A percentile compares a stretch with the other conserved stretches of the same genome.
Conservation (phyloP, 2,888 invertebrate genomes). For the Elmis aenea region DNA sequence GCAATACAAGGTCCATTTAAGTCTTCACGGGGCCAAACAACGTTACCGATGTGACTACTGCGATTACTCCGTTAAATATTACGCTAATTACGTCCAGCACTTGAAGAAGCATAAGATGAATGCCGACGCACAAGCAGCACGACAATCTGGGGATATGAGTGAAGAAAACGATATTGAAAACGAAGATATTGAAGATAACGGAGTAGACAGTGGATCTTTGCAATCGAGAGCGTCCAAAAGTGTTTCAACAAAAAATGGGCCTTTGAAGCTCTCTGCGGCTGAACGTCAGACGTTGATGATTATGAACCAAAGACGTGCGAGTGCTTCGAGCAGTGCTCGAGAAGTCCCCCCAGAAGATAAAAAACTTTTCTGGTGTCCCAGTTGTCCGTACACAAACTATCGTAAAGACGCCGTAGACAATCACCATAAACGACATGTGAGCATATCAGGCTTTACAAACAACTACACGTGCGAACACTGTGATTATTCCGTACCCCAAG, state of each 20-base stretch:
- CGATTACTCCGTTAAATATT: constrained; percentile 84
- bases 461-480: constrained; percentile 74
- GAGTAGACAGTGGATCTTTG: constrained; percentile 10
- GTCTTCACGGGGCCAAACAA: constrained; percentile 78
- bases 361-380: constrained; percentile 62
- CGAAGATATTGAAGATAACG: constrained; percentile 34
- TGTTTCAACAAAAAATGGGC: constrained; percentile 38
- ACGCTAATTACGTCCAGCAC: constrained; percentile 79
- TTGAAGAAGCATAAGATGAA: constrained; percentile 72
- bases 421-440: constrained; percentile 69
- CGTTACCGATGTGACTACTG: constrained; percentile 77
- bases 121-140: constrained; percentile 60
- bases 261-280: constrained; percentile 55
- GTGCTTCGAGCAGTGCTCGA: constrained; percentile 45
- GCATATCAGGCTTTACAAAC: constrained; percentile 54
- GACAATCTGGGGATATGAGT: constrained; percentile 38
- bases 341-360: constrained; percentile 51
- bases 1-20: constrained; percentile 77
- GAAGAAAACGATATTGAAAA: constrained; percentile 38
- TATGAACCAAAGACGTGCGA: constrained; percentile 52
- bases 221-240: constrained; percentile 29
- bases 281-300: constrained; percentile 60
- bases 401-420: constrained; percentile 68
- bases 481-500: constrained; percentile 73
- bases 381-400: constrained; percentile 76